phyloP scores from a whole-genome alignment of 2,113 vertebrate species.

The Leptosomus discolor region DNA sequence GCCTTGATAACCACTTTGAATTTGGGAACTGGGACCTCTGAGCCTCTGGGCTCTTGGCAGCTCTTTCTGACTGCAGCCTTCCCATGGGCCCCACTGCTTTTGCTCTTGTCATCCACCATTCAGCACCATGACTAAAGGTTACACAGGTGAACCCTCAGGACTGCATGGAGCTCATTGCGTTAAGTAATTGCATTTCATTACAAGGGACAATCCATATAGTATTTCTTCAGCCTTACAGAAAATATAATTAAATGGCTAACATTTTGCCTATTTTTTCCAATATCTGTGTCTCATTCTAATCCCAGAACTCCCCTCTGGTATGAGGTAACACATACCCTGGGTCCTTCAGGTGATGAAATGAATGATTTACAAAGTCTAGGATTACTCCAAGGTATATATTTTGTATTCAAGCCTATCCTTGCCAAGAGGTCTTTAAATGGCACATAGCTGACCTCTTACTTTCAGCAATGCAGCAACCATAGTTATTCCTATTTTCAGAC shows the following conservation, averaged over 20 bases:
- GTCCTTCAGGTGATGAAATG: background rate
- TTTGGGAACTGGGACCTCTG: background rate
- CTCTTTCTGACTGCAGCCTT: background rate
- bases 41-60: background rate
- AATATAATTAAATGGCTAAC: background rate
- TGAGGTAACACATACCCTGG: background rate
- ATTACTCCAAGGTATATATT: background rate
- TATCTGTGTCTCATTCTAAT: background rate
- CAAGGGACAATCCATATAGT: background rate
- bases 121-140: background rate
- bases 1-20: background rate
- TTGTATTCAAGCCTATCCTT: background rate
- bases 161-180: background rate
- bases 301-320: background rate
- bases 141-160: background rate
- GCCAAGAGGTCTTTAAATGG: background rate
- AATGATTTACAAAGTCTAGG: background rate
- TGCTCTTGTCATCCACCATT: background rate
- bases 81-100: background rate
- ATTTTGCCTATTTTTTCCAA: background rate
- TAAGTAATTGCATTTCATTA: background rate
- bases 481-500: background rate
- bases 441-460: background rate
- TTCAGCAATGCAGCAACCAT: background rate
- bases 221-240: background rate